Evolutionary conservation across 2,888 invertebrate genomes (phyloP), one percentile per base, ranked within the genome.

Genomic region (Dasypolia templi): DNA sequence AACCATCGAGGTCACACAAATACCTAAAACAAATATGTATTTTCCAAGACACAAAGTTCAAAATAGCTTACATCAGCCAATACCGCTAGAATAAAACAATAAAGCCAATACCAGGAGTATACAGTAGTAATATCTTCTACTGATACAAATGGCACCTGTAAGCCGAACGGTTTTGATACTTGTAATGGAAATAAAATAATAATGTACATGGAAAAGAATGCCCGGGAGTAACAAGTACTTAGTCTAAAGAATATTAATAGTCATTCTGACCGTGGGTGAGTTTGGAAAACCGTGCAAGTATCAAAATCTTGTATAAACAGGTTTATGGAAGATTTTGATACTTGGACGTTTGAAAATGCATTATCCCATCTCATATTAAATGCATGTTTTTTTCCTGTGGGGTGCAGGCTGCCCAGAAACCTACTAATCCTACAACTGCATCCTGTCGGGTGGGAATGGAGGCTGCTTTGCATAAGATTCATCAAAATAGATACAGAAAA

Each of bases 121-220:
- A 58, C 79, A 74, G 29, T 82, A 68, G 74, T 79, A 79, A 71
- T 81, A 56, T 73, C 64, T 59, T 56, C 51, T 5, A n/a, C 62
- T 67, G 66, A 71, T 65, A 64, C 66, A 42, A 77, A 19, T 44
- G 14, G 61, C 69, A 67, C 53, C 63, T 67, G 53, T 71, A 44
- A 39, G 32, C 11, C 26, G 46, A 81, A 58, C 49, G 55, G 58
- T 77, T 59, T 80, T 80, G 79, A 81, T 81, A 81, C 77, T 67
- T 81, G 35, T n/a, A 35, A 64, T 22, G 0, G 12, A 81, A 77
- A 72, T 26, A 14, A n/a, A 46, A 53, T 19, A 42, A 9, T 26
- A 22, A 3, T 53, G 3, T 2, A 56, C n/a, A n/a, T 1, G 2
- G 19, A 71, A 11, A 39, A 49, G 32, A 35, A 35, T 12, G 3